These are phyloP conservation scores for Mobula hypostoma DNA, from an alignment of 2,113 vertebrate species.

Conservation along the genomic window DNA sequence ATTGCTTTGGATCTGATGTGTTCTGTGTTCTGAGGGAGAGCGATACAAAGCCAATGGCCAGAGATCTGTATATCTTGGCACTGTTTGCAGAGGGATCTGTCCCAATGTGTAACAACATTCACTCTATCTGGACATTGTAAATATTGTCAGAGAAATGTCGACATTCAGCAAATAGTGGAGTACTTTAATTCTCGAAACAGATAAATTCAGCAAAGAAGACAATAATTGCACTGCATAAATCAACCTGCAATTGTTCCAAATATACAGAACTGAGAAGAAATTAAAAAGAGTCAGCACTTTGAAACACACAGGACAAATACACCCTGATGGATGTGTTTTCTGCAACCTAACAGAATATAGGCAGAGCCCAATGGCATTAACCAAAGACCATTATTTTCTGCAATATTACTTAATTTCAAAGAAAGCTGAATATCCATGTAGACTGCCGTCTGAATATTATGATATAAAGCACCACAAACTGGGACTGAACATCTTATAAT, in stretches of 20 bases:
- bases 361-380: conserved; percentile 22
- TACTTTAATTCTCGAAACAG: not conserved
- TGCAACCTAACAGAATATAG: not conserved
- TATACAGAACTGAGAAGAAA: conserved; percentile 11
- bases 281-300: conserved; percentile 27
- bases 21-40: not conserved
- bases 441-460: conserved; percentile 15
- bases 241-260: conserved; percentile 16
- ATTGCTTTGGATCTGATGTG: not conserved
- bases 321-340: conserved; percentile 22
- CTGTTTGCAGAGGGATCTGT: not conserved
- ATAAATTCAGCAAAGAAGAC: conserved; percentile 22
- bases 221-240: conserved; percentile 32
- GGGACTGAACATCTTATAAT: conserved; percentile 44
- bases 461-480: conserved; percentile 33
- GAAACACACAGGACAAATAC: not conserved
- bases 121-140: not conserved
- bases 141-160: conserved; percentile 21
- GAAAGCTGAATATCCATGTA: conserved; percentile 9
- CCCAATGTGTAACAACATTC: not conserved
- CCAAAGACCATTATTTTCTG: conserved; percentile 29
- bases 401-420: conserved; percentile 36
- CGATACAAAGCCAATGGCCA: not conserved
- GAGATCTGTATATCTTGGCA: not conserved
- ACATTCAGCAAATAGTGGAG: conserved; percentile 10